These are phyloP conservation scores for Lepus europaeus DNA, from an alignment of 2,113 vertebrate genomes.

Conservation along the genomic window DNA sequence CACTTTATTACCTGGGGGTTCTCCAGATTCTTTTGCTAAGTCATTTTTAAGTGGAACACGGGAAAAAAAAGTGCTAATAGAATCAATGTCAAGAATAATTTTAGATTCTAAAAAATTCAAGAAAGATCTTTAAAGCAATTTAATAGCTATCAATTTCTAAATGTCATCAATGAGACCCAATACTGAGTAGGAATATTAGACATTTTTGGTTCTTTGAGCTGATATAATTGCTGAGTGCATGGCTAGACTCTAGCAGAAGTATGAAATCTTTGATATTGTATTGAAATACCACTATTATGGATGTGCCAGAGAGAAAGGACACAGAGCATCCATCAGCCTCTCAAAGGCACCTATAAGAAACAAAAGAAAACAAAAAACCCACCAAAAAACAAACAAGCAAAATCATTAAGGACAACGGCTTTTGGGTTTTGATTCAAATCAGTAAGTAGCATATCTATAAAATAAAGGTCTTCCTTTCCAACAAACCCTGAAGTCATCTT, in stretches of 20 bases:
- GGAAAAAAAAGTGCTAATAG: background rate
- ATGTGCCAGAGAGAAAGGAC: background rate
- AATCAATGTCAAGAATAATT: background rate
- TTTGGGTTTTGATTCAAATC: background rate
- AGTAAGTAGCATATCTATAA: background rate
- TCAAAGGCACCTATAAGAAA: background rate
- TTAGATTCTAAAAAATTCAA: constrained; percentile 11
- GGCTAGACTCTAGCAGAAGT: background rate
- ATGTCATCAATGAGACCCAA: background rate
- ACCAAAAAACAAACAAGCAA: background rate
- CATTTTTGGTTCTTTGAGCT: background rate
- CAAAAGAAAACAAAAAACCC: too few relatives aligned
- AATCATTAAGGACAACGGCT: background rate
- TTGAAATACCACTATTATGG: background rate
- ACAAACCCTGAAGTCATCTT: background rate
- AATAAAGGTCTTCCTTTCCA: background rate
- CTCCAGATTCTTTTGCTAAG: background rate
- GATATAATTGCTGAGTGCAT: background rate
- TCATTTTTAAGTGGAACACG: constrained; percentile 27
- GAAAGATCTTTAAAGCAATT: constrained; percentile 11
- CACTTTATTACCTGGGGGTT: background rate
- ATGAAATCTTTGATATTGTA: background rate
- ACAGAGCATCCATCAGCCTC: background rate
- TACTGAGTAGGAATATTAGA: too few relatives aligned
- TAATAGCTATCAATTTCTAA: background rate